phyloP scores from a whole-genome alignment of 2,797 vertebrate genomes.

The Gobionotothen gibberifrons region DNA sequence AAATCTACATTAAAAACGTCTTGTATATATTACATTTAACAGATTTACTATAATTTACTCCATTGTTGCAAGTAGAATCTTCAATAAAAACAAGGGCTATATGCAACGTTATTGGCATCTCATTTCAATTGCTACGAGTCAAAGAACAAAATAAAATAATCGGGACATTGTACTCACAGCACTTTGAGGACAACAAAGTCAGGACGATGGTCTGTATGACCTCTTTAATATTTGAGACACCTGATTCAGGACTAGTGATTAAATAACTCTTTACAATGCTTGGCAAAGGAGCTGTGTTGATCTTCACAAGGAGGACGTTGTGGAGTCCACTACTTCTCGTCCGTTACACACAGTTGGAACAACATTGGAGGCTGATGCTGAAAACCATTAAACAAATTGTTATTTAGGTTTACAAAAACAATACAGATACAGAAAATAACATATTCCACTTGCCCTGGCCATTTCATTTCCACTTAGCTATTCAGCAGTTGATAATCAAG shows the following conservation, averaged over 20 bases:
- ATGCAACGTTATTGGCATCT: constrained; percentile 75
- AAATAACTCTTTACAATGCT: constrained; percentile 77
- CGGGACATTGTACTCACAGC: constrained; percentile 84
- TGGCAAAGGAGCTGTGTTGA: constrained; percentile 41
- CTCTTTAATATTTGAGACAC: constrained; percentile 78
- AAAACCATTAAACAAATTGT: constrained; percentile 26
- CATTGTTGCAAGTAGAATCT: constrained; percentile 81
- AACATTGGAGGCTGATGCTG: constrained; percentile 90
- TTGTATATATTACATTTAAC: constrained; percentile 85
- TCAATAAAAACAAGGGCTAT: constrained; percentile 81
- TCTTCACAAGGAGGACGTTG: constrained; percentile 95
- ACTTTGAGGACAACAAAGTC: constrained; percentile 84
- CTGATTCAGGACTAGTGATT: constrained; percentile 79
- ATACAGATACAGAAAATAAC: not conserved
- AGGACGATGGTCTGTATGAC: constrained; percentile 73
- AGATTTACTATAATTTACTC: constrained; percentile 83
- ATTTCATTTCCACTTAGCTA: not conserved
- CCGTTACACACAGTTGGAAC: constrained; percentile 98
- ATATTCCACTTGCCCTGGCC: not conserved
- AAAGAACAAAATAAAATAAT: constrained; percentile 78
- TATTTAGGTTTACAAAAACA: constrained; percentile 8
- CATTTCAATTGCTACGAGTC: constrained; percentile 80
- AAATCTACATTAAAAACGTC: constrained; percentile 87
- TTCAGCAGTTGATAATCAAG: constrained; percentile 4
- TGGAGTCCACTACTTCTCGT: constrained; percentile 96